Evolutionary conservation across 2,113 vertebrate genomes (phyloP).

Genomic region (Caracal caracal): DNA sequence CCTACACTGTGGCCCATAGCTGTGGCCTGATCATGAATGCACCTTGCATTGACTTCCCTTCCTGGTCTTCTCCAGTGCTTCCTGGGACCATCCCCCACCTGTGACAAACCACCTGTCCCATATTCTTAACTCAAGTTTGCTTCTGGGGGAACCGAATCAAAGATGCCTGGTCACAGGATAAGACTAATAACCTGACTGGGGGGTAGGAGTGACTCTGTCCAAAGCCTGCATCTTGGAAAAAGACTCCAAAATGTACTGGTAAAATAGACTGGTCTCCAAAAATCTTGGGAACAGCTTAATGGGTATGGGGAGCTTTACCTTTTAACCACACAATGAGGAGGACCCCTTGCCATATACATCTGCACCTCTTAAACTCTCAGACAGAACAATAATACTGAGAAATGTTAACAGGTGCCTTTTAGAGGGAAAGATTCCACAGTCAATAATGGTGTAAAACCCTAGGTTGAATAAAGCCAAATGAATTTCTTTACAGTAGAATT

Average conservation of each 20-base stretch:
- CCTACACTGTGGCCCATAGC: not conserved
- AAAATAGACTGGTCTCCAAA: not conserved
- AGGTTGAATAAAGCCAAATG: not conserved
- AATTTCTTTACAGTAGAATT: not conserved
- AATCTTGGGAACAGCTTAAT: too few relatives aligned
- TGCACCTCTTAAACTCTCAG: not conserved
- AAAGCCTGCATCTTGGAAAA: not conserved
- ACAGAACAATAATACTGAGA: not conserved
- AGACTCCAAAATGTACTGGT: not conserved
- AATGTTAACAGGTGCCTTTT: not conserved
- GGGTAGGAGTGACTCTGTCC: not conserved
- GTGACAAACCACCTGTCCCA: not conserved
- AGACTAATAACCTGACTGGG: not conserved
- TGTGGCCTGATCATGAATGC: not conserved
- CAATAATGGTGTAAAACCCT: not conserved
- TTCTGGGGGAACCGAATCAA: not conserved
- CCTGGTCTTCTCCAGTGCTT: not conserved
- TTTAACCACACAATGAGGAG: not conserved
- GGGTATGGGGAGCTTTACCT: not conserved
- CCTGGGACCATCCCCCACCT: too few relatives aligned
- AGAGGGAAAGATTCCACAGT: not conserved
- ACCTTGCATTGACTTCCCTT: not conserved
- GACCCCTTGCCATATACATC: not conserved
- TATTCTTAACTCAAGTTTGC: not conserved
- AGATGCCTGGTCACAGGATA: not conserved